Base-by-base conservation (phyloP, 2,797 vertebrate species). In the Borostomias antarcticus region DNA sequence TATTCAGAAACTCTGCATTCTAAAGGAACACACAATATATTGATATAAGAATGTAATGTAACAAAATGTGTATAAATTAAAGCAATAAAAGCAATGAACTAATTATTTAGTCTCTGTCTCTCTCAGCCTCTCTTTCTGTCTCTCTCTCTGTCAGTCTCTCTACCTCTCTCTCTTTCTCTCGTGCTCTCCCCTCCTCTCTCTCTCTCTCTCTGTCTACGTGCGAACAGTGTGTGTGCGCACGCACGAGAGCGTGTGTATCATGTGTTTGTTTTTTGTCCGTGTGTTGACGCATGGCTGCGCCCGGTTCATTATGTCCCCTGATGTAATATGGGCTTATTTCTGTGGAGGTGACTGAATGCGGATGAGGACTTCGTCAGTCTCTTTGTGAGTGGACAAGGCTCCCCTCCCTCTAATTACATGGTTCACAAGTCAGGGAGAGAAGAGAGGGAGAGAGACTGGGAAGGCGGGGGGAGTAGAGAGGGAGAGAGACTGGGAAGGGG, bases 341-440 rank as follows among this genome's bases (percentile, higher is more conserved):
- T 9, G 2, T n/a, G n/a, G 25, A 23, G 63, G 37, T 26, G 40
- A 17, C 29, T 19, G 54, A 57, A 19, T 29, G 43, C 13, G 47
- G 23, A 61, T n/a, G 1, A 29, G 45, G 58, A 25, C 58, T 6
- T 47, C 40, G n/a, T 19, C 11, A 45, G 25, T 29, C 15, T 30
- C 58, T 61, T 61, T 45, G 40, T 61, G 17, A 29, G 21, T 29
- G 58, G 17, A 45, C 37, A 28, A 47, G 58, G 25, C 28, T 28
- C 45, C 62, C 63, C n/a, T n/a, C 63, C 56, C 52, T 37, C 63
- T 57, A 47, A 65, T 65, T 57, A 47, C 25, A 57, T 10, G 37
- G 35, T 32, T 43, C 50, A 64, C 62, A 52, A 43, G 50, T 8
- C 17, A 43, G 35, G 58, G 53, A 23, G 6, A 11, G 28, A n/a